These are phyloP conservation scores for Dendroctonus valens DNA, from an alignment of 1,140 invertebrate species.

Conservation along the genomic window DNA sequence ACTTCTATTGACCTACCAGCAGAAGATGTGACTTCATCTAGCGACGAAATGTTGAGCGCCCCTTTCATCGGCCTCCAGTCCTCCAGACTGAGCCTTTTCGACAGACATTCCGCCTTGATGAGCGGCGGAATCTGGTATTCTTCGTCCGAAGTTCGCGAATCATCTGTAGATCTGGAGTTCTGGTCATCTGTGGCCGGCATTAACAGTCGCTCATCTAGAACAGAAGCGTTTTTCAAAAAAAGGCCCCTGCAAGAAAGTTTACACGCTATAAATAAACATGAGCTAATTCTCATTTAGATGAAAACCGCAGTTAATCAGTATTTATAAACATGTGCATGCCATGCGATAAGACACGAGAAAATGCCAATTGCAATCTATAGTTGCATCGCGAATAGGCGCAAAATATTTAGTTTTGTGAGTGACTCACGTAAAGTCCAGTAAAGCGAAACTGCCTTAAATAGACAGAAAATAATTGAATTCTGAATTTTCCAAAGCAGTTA, in stretches of 20 bases:
- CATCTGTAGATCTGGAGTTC: constrained; percentile 22
- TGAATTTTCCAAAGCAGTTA: too few species aligned
- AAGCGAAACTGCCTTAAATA: too few species aligned
- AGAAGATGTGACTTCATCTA: constrained; percentile 9
- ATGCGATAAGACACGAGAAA: too few species aligned
- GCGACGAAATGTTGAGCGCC: constrained; percentile 15
- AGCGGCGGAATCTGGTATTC: constrained; percentile 9
- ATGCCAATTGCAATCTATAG: too few species aligned
- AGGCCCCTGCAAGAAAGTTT: too few species aligned
- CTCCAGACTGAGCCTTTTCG: constrained; percentile 25
- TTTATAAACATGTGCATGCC: too few species aligned
- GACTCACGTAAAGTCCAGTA: too few species aligned
- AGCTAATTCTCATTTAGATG: too few species aligned
- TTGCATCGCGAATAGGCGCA: not conserved
- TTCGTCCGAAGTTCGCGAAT: constrained; percentile 27
- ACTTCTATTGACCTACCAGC: constrained; percentile 35
- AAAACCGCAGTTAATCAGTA: too few species aligned
- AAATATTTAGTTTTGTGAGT: too few species aligned
- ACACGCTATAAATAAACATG: too few species aligned
- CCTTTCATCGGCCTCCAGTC: constrained; percentile 32
- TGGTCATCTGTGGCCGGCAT: constrained; percentile 9
- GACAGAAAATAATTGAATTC: too few species aligned
- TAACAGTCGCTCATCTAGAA: constrained; percentile 16
- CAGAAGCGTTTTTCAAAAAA: not conserved
- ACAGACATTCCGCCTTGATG: constrained; percentile 13